Conservation (phyloP, 1,140 invertebrate genomes). For the Anthonomus grandis region DNA sequence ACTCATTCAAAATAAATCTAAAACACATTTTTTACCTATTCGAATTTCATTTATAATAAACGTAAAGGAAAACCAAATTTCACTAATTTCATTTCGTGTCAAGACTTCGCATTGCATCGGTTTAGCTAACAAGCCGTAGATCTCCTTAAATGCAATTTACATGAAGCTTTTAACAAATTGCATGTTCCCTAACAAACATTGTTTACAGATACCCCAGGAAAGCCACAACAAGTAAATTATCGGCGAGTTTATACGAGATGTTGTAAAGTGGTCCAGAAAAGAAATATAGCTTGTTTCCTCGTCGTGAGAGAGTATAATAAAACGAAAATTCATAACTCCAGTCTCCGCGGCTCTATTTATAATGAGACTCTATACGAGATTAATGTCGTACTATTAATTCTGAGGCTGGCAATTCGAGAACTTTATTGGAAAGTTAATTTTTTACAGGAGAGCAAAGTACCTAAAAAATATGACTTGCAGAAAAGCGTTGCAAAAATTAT, state of each 20-base stretch:
- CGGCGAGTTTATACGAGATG: conserved; percentile 8
- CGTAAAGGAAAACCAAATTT: no score
- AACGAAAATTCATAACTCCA: conserved; percentile 19
- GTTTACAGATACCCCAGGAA: conserved; percentile 9
- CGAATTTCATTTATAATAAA: no score
- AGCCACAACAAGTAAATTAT: conserved; percentile 19
- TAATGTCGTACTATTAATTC: conserved; percentile 27
- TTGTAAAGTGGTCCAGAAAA: conserved; percentile 17
- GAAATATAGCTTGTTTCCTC: conserved; percentile 19
- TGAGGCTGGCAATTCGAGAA: conserved; percentile 11
- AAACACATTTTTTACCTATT: no score
- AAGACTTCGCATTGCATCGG: no score
- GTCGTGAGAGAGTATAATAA: conserved; percentile 11
- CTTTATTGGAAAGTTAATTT: no score
- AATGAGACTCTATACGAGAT: conserved; percentile 23
- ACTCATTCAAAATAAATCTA: no score
- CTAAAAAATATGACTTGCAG: no score
- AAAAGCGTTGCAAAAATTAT: no score
- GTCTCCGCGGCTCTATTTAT: conserved; percentile 22
- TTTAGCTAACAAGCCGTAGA: no score
- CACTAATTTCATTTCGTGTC: no score
- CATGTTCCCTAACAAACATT: conserved; percentile 12
- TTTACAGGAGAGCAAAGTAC: no score
- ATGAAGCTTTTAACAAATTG: conserved; percentile 4
- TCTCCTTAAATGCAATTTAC: background rate